Evolutionary conservation across 2,888 invertebrate species (phyloP), one percentile per base, ranked within the genome.

Genomic region (Unio pictorum): DNA sequence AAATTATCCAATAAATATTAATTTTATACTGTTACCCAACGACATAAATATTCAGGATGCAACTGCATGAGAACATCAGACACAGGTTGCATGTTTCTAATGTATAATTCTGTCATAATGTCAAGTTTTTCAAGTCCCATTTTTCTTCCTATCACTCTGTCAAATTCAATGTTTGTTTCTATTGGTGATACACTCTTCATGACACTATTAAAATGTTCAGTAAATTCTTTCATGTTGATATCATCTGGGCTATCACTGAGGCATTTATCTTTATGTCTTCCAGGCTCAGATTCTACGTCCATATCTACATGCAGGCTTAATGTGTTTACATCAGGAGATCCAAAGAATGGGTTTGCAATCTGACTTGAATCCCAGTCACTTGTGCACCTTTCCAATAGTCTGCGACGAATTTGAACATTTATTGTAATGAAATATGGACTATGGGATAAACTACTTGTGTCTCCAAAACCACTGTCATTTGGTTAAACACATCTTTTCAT

Each of bases 61-160:
- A 85, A 68, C 63, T 74, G 80, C 20, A 71, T 60, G 1, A 82
- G 57, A 11, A 86, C 78, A 11, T 60, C 62, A 17, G 76, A 67
- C 28, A 81, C 34, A 55, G 69, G 62, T 28, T 45, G 54, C 55
- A 84, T 76, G 23, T 80, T 80, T 64, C 76, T 66, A 20, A n/a
- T 18, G 18, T 69, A 26, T 11, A 87, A 73, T 56, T 82, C 82
- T 15, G 55, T 18, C 0, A 86, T 34, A 34, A 87, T 80, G 71
- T 87, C 87, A 23, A 87, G 78, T 18, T 73, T 64, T 30, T 77
- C 76, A 30, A 78, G 58, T 23, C 86, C 85, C 69, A 86, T 81
- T 67, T 83, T 84, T 28, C 83, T 67, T 6, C 87, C 87, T 54
- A 87, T 86, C 60, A 85, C 63, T 34, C 79, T 60, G 60, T 83